These are phyloP conservation scores for Archilochus colubris DNA, from an alignment of 2,113 vertebrate species.

Conservation along the genomic window DNA sequence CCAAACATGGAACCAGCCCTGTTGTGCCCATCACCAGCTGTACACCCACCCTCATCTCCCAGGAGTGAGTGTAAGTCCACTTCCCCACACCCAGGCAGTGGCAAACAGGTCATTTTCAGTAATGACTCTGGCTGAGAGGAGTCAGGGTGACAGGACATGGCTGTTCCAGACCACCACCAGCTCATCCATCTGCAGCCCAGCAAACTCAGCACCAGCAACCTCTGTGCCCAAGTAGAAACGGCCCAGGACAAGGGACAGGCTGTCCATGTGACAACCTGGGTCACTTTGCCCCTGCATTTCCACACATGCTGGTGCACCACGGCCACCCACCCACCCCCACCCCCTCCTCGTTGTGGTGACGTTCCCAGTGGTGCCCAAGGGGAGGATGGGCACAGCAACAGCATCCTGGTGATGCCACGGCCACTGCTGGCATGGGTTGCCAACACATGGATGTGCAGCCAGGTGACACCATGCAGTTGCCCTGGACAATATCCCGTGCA, in stretches of 20 bases:
- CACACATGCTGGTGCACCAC: fast-evolving
- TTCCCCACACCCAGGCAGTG: not conserved
- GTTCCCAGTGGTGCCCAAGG: fast-evolving
- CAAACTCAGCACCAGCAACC: fast-evolving
- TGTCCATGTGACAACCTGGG: fast-evolving
- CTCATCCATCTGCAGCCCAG: not conserved
- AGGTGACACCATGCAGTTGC: fast-evolving
- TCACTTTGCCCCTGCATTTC: too few species aligned
- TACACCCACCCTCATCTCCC: not conserved
- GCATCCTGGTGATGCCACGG: not conserved
- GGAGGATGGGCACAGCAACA: fast-evolving
- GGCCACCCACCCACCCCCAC: not conserved
- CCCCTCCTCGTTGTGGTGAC: fast-evolving
- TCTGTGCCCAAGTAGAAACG: not conserved
- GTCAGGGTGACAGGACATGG: fast-evolving
- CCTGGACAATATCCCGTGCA: not conserved
- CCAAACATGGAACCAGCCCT: fast-evolving
- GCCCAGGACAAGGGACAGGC: not conserved
- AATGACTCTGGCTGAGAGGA: slow-evolving; percentile 13
- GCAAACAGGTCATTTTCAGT: slow-evolving; percentile 50
- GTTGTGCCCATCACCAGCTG: not conserved
- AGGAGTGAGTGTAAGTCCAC: not conserved
- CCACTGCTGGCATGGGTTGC: fast-evolving
- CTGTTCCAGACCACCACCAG: not conserved
- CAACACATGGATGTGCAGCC: not conserved